Base-by-base conservation (phyloP, 2,888 invertebrate species). In the Beris chalybata region DNA sequence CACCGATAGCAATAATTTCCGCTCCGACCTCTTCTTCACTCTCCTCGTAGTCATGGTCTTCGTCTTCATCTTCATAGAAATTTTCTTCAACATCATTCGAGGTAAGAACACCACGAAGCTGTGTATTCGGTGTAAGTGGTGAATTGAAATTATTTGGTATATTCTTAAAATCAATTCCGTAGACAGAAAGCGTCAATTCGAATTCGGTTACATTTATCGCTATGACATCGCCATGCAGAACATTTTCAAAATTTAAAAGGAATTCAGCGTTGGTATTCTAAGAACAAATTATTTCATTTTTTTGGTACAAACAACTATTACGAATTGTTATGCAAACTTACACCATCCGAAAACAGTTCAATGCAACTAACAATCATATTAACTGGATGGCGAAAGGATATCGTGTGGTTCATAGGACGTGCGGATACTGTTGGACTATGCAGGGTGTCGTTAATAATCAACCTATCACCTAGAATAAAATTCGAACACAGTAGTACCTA, bases 181-280 rank as follows among this genome's bases (percentile, higher is more conserved):
- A 78, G 15, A 79, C 75, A 22, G 70, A 72, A 64, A 78, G 75
- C 4, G 70, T 63, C 32, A 79, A 73, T 68, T 74, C 73, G 58
- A 78, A 75, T 38, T 70, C 68, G 15, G 65, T 43, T 5, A 61
- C n/a, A 13, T 71, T 66, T 3, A 72, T 30, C 4, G 74, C 70
- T 4, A 72, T 72, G 22, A 77, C 72, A 12, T 70, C 70, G n/a
- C 78, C 78, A 55, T 48, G 48, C 30, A 70, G 54, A n/a, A 65
- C 44, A 9, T 56, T 57, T 15, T 69, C 61, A 30, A 57, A 65
- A 47, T 64, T 64, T 31, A 70, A 12, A 12, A 55, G 53, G 29
- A 78, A 76, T 32, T 75, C 73, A 4, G 75, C 77, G 38, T 69
- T 66, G 58, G 77, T 74, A 66, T 75, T 76, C 78, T 78, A 63